Base-by-base conservation (phyloP, 2,888 invertebrate genomes). In the Ernsta delagoae region DNA sequence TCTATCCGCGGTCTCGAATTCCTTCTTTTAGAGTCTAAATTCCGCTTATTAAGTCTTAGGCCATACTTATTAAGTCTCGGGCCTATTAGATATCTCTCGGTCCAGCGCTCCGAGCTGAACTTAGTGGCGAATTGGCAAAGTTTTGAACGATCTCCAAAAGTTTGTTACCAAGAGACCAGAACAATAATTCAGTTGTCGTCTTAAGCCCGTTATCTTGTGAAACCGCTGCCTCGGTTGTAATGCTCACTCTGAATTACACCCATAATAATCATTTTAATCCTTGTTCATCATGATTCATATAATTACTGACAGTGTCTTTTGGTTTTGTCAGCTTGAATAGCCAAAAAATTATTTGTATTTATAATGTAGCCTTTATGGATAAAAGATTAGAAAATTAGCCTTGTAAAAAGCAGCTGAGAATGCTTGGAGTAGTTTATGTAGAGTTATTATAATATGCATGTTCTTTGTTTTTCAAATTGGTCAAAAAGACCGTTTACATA, bases 101-200 rank as follows among this genome's bases (percentile, higher is more conserved):
- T 43, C 60, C 56, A 45, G 45, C 45, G 61, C 66, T 60, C 45
- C 54, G n/a, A 53, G 45, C 45, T 43, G 41, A 50, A 45, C 36
- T 54, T 31, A 45, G 54, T 61, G 34, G 43, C 39, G 24, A 66
- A 67, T 45, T 61, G 67, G 24, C 60, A 61, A 68, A 68, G 68
- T 68, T 67, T 62, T 24, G 9, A 62, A 68, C 57, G 62, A 62
- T 68, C 31, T 68, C 48, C 36, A 39, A 36, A 68, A 68, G 56
- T 68, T 68, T 68, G 61, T 48, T 54, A 68, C 56, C 61, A 48
- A 16, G 67, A 61, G 60, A 67, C 67, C 56, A 66, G 66, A 66
- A 66, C 56, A 34, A 53, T 61, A 62, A 68, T 61, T 67, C 67
- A 67, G 67, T 67, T 67, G 61, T 57, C 61, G 61, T 56, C 67